A percentile compares a stretch with the other conserved stretches of the same genome.
Conservation (phyloP, 2,888 invertebrate species). For the Ophioninae sp. region DNA sequence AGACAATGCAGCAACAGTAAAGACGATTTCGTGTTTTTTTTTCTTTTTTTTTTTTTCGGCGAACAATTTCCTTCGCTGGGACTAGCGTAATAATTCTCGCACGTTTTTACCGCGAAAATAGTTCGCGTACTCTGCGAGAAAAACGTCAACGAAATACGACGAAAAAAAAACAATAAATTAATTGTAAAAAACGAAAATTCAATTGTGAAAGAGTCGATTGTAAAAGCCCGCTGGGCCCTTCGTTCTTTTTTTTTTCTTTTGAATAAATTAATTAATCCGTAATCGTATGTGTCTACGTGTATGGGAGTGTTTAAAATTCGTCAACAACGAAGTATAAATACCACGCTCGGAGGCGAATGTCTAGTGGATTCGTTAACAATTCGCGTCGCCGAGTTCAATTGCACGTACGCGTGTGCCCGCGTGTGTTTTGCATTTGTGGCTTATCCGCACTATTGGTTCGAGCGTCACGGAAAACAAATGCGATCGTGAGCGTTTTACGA, state of each 20-base stretch:
- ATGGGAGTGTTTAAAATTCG: slow-evolving; percentile 47
- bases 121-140: slow-evolving; percentile 13
- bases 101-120: slow-evolving; percentile 5
- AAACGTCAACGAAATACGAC: neutral
- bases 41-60: neutral
- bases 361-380: slow-evolving; percentile 53
- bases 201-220: slow-evolving; percentile 11
- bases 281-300: neutral
- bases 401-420: slow-evolving; percentile 30
- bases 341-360: slow-evolving; percentile 58
- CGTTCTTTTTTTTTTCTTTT: slow-evolving; percentile 29
- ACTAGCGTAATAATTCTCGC: slow-evolving; percentile 26
- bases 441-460: slow-evolving; percentile 28
- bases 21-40: slow-evolving; percentile 13
- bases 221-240: slow-evolving; percentile 26
- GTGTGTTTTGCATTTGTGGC: neutral
- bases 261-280: slow-evolving; percentile 53
- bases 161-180: neutral
- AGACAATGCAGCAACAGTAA: slow-evolving; percentile 28
- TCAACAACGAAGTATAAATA: slow-evolving; percentile 63
- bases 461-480: slow-evolving; percentile 5
- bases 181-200: neutral
- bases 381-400: slow-evolving; percentile 32
- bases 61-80: slow-evolving; percentile 8
- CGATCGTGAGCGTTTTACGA: slow-evolving; percentile 6